These are phyloP conservation scores for Diarsia mendica DNA, from an alignment of 2,888 invertebrate species.

Conservation along the genomic window DNA sequence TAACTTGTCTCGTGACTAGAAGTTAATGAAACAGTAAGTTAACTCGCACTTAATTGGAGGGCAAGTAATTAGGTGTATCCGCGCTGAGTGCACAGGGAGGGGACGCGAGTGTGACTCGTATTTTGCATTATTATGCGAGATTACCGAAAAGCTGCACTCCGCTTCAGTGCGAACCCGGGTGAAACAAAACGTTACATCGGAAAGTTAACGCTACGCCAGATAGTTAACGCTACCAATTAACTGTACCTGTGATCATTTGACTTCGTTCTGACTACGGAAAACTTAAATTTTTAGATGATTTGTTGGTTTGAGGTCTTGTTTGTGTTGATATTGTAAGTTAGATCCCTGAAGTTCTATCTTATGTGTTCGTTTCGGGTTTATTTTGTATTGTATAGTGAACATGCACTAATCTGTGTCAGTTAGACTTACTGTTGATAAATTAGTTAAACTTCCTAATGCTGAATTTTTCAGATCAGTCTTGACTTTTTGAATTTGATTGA, in stretches of 20 bases:
- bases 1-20: slow-evolving; percentile 34
- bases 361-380: background rate
- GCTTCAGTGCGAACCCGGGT: slow-evolving; percentile 8
- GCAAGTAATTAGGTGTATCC: slow-evolving; percentile 58
- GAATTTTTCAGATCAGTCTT: background rate
- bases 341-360: background rate
- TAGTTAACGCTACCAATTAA: slow-evolving; percentile 18
- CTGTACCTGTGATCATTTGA: background rate
- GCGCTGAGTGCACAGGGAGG: slow-evolving; percentile 49
- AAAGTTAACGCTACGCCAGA: slow-evolving; percentile 25
- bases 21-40: slow-evolving; percentile 52
- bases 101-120: slow-evolving; percentile 49
- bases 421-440: background rate
- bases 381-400: background rate
- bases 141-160: slow-evolving; percentile 59
- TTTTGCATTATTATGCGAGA: slow-evolving; percentile 59
- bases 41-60: slow-evolving; percentile 57
- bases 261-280: background rate
- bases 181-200: slow-evolving; percentile 26
- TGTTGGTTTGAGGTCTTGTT: background rate
- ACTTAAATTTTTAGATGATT: background rate
- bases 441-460: background rate
- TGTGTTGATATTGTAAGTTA: background rate
- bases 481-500: background rate
- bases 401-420: background rate